phyloP scores from a whole-genome alignment of 2,797 vertebrate genomes.

The Malurus leucopterus region DNA sequence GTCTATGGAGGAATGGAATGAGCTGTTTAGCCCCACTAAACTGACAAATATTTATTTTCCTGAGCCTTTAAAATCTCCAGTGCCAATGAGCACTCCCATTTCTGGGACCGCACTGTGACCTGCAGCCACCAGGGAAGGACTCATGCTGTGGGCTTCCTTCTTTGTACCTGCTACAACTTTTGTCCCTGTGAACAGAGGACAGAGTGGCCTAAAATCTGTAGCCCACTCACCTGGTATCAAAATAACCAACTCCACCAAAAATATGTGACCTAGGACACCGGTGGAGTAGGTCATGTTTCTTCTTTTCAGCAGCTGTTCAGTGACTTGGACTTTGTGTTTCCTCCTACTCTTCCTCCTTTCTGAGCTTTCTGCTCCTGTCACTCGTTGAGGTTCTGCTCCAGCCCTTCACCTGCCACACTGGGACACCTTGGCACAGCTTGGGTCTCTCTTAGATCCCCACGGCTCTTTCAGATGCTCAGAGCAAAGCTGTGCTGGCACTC shows the following conservation, averaged over 20 bases:
- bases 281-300: neutral
- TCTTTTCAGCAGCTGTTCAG: neutral
- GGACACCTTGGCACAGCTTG: fast-evolving
- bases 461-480: fast-evolving
- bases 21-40: neutral
- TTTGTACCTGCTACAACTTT: neutral
- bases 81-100: neutral
- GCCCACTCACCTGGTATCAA: neutral
- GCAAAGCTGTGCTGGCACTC: neutral
- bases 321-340: neutral
- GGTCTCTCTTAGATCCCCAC: neutral
- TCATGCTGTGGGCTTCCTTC: neutral
- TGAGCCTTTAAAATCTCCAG: neutral
- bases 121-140: neutral
- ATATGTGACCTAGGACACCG: fast-evolving
- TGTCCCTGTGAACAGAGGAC: neutral
- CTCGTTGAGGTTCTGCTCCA: neutral
- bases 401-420: neutral
- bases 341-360: neutral
- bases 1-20: neutral
- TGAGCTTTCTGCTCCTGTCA: neutral
- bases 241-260: neutral
- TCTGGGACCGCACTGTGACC: neutral
- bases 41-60: neutral
- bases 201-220: neutral